Base-by-base conservation (phyloP, 30 jellyfish, hydroid and myxozoan species). In the Phacellophora camtschatica region DNA sequence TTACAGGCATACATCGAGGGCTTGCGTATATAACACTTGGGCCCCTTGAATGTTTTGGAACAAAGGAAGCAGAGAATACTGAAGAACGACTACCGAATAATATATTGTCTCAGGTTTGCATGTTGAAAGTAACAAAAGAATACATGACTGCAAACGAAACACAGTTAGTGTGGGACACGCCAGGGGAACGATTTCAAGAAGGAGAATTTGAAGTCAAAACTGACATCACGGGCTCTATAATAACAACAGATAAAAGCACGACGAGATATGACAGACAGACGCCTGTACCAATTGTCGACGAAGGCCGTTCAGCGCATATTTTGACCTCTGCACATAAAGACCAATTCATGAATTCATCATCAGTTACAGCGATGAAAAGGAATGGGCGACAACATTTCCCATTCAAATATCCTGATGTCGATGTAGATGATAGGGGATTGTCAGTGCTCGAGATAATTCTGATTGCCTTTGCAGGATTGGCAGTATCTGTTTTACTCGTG, bases 31-130 rank as follows among this genome's bases (percentile, higher is more conserved):
- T 91, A 30, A 71, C 87, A 10, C 82, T 91, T 0, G 98, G 98
- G 16, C 96, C 98, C 1, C 68, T 91, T 36, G 98, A 91, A 65
- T 91, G 98, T 39, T 84, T 66, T 72, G 98, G 98, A 30, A 31
- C 81, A 10, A 70, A 32, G 9, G 86, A 82, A 7, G 33, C n/a
- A 22, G 71, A 50, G 34, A 43, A 83, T 39, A 88, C 7, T 24
- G 58, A 58, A 0, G 88, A 39, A 36, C 68, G 72, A 42, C 83
- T 72, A 37, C 95, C 95, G 1, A 48, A 30, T 31, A 75, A 90
- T 22, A 61, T 82, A 10, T 34, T 83, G 68, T 43, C 94, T 2
- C 78, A 68, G 28, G 97, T 83, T 28, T 90, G 97, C 76, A 77
- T 82, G 83, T 58, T 89, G 4, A 49, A 27, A 3, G 56, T 77